Evolutionary conservation across 2,797 vertebrate genomes (phyloP).

Genomic region (Melanitta fusca): DNA sequence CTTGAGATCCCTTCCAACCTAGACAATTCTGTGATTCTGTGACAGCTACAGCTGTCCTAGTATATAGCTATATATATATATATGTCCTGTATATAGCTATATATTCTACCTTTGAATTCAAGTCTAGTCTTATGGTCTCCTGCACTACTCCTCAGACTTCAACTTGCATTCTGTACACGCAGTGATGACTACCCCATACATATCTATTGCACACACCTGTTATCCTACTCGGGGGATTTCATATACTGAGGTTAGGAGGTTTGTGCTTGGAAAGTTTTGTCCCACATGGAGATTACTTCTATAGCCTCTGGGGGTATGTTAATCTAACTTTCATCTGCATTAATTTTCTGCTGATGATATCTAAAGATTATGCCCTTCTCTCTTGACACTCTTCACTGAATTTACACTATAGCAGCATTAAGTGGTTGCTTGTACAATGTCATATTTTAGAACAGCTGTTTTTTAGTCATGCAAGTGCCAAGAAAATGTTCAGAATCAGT

Average conservation of each 20-base stretch:
- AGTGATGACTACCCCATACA: background rate
- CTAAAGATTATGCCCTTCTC: conserved; percentile 26
- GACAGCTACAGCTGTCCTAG: no score
- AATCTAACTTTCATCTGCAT: conserved; percentile 18
- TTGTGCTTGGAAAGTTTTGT: background rate
- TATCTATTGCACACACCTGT: background rate
- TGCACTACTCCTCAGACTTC: background rate
- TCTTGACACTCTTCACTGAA: conserved; percentile 29
- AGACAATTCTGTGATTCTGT: no score
- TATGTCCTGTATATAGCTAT: no score
- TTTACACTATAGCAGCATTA: conserved; percentile 10
- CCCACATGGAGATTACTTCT: background rate
- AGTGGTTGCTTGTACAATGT: conserved; percentile 35
- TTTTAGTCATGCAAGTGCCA: conserved; percentile 21
- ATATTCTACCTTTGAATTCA: background rate
- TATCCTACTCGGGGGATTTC: background rate
- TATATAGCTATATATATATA: no score
- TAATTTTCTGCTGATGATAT: conserved; percentile 39
- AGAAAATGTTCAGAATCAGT: conserved; percentile 29
- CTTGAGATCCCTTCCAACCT: no score
- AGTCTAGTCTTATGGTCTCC: background rate
- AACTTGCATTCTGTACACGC: background rate
- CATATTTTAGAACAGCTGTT: conserved; percentile 47
- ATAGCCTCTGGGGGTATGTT: background rate
- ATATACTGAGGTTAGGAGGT: background rate